These are phyloP conservation scores for Zoanthus solanderi DNA, from an alignment of 92 coral and sea anemone genomes.

Conservation along the genomic window DNA sequence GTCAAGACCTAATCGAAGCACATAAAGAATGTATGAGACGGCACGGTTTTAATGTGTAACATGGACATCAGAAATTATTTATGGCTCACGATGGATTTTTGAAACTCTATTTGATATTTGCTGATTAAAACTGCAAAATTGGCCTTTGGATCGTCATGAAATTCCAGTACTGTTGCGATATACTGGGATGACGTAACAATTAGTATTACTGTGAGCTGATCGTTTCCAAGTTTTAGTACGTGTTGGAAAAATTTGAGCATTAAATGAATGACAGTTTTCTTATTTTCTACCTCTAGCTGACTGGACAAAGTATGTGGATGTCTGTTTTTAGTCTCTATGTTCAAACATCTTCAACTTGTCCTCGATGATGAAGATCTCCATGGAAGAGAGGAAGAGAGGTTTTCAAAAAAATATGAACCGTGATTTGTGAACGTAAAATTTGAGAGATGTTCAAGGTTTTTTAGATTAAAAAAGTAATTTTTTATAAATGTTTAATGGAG, in stretches of 20 bases:
- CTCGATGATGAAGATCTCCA: too few relatives aligned
- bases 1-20: constrained; percentile 90
- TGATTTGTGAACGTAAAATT: too few relatives aligned
- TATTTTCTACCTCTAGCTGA: neutral
- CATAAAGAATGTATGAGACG: constrained; percentile 94
- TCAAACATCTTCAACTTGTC: too few relatives aligned
- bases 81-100: neutral
- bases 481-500: too few relatives aligned
- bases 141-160: neutral
- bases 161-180: neutral
- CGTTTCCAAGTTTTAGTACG: neutral
- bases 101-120: neutral
- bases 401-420: too few relatives aligned
- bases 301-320: too few relatives aligned
- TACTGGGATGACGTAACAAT: constrained; percentile 12
- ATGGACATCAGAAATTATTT: neutral
- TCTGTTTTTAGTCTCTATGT: too few relatives aligned
- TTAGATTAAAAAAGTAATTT: too few relatives aligned
- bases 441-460: too few relatives aligned
- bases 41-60: constrained; percentile 87
- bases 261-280: neutral
- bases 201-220: neutral
- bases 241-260: neutral
- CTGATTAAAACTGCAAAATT: neutral
- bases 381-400: too few relatives aligned